phyloP scores from a whole-genome alignment of 2,797 vertebrate species.

The Eleutherodactylus coqui region DNA sequence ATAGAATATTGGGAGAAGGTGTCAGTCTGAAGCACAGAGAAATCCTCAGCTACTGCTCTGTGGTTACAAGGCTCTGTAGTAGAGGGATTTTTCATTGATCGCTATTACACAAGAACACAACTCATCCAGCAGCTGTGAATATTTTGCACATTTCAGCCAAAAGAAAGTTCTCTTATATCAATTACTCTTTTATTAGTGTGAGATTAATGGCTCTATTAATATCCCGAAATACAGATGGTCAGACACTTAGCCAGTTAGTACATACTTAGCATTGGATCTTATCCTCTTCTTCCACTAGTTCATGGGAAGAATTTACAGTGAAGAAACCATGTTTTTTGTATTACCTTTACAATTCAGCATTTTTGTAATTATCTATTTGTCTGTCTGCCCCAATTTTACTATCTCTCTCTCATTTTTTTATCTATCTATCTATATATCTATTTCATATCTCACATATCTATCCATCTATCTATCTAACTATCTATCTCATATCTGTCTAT shows the following conservation, averaged over 20 bases:
- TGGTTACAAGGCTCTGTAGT: neutral
- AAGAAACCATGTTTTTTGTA: neutral
- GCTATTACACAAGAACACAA: neutral
- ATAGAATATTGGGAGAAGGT: neutral
- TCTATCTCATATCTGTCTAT: neutral
- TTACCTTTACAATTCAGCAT: constrained; percentile 24
- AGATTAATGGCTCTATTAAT: constrained; percentile 16
- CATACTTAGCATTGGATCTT: constrained; percentile 26
- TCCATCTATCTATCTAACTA: neutral
- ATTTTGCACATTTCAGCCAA: constrained; percentile 19
- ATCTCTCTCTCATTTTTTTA: neutral
- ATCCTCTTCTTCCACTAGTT: constrained; percentile 37
- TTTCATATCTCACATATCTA: too few species aligned
- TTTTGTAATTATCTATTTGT: neutral
- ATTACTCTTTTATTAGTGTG: constrained; percentile 35
- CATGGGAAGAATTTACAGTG: constrained; percentile 3
- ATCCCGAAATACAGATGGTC: constrained; percentile 38
- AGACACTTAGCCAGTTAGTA: neutral
- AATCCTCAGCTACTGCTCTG: neutral
- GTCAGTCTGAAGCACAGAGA: neutral
- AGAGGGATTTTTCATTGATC: neutral
- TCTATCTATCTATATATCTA: neutral
- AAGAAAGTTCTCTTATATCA: constrained; percentile 7
- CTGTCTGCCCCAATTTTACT: neutral
- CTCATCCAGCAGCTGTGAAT: constrained; percentile 18